A percentile compares a stretch with the other conserved stretches of the same genome.
These are phyloP conservation scores for Trilocha varians DNA, from an alignment of 2,888 invertebrate genomes.

Conservation along the genomic window DNA sequence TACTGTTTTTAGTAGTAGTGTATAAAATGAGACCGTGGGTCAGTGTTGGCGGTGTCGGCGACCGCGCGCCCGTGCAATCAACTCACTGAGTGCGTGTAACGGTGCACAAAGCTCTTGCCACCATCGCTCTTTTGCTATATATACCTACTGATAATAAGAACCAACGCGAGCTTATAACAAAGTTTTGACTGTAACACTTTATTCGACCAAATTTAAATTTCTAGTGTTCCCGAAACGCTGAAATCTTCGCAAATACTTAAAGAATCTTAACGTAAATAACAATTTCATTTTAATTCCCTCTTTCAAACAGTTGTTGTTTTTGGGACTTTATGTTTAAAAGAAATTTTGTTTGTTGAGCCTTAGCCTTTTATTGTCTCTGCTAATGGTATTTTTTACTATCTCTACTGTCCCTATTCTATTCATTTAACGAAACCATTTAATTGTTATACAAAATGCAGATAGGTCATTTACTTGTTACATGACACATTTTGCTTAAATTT, in stretches of 20 bases:
- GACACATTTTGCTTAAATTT: no score
- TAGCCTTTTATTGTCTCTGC: neutral
- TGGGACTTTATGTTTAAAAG: no score
- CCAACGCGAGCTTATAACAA: neutral
- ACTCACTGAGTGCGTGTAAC: constrained; percentile 61
- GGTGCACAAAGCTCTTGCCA: constrained; percentile 43
- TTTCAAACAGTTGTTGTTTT: no score
- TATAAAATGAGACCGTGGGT: constrained; percentile 25
- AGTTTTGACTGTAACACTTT: neutral
- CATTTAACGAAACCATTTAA: neutral
- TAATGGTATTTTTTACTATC: neutral
- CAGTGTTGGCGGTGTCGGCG: constrained; percentile 55
- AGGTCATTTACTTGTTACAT: no score
- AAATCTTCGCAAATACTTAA: neutral
- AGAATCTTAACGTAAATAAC: neutral
- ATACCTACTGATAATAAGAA: neutral
- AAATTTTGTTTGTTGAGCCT: no score
- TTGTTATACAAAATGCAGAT: neutral
- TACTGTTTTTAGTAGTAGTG: neutral
- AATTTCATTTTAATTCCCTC: no score
- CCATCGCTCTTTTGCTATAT: neutral
- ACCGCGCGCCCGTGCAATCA: constrained; percentile 65
- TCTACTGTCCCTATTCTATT: neutral
- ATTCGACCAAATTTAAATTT: neutral
- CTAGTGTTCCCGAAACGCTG: neutral